A percentile compares a stretch with the other conserved stretches of the same genome.
Conservation (phyloP, 1,140 invertebrate species). For the Pteromalus puparum region DNA sequence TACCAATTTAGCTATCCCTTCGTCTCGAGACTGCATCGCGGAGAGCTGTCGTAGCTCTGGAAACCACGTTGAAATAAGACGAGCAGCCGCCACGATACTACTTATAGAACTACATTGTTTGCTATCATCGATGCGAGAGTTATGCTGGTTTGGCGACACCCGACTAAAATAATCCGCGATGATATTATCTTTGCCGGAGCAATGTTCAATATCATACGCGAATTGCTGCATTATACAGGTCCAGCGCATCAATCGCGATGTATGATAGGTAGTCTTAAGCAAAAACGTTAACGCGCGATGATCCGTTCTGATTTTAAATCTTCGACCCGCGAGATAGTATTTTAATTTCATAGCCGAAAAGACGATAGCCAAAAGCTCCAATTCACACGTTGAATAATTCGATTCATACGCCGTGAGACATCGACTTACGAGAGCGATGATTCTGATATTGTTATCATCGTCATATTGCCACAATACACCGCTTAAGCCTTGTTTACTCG, state of each 20-base stretch:
- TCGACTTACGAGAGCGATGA: constrained; percentile 21
- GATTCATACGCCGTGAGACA: constrained; percentile 9
- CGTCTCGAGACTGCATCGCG: not conserved
- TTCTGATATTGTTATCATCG: not conserved
- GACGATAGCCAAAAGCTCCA: constrained; percentile 49
- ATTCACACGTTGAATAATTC: constrained; percentile 45
- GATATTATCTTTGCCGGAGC: constrained; percentile 5
- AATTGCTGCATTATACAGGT: constrained; percentile 22
- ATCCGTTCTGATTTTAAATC: constrained; percentile 47
- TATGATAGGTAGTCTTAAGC: constrained; percentile 2
- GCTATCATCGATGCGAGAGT: not conserved
- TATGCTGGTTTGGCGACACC: too few species aligned
- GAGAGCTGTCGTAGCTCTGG: not conserved
- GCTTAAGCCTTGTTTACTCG: constrained; percentile 24
- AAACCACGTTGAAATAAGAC: not conserved
- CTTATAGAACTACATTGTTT: not conserved
- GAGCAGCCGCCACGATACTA: not conserved
- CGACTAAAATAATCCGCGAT: constrained; percentile 39
- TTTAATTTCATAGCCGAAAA: constrained; percentile 38
- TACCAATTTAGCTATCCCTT: not conserved
- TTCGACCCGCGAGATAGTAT: constrained; percentile 25
- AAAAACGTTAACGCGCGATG: constrained; percentile 46
- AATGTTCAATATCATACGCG: constrained; percentile 29
- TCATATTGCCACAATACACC: not conserved
- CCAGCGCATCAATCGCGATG: constrained; percentile 43